Evolutionary conservation across 2,113 vertebrate species (phyloP).

Genomic region (Lagopus muta): DNA sequence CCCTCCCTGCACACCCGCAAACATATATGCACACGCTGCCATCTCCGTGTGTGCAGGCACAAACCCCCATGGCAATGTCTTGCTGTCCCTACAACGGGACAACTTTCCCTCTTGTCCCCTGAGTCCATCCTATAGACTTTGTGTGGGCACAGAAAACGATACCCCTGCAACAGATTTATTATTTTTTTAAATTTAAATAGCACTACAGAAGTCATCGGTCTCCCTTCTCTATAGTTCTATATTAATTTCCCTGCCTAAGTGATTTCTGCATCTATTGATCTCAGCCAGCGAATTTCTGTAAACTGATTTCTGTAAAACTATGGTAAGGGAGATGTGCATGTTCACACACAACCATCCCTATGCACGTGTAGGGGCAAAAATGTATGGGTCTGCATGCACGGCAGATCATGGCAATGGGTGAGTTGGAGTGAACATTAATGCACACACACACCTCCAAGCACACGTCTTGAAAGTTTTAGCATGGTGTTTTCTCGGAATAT

Average conservation of each 20-base stretch:
- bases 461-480: not conserved
- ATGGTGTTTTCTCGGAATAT: not conserved
- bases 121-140: not conserved
- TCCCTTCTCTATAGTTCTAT: not conserved
- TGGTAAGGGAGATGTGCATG: not conserved
- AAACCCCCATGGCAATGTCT: not conserved
- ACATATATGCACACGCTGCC: not conserved
- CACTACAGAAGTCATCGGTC: not conserved
- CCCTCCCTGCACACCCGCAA: not conserved
- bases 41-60: not conserved
- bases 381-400: not conserved
- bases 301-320: not conserved
- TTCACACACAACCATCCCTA: not conserved
- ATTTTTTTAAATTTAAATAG: not conserved
- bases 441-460: not conserved
- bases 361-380: not conserved
- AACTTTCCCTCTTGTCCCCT: not conserved
- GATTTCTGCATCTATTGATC: not conserved
- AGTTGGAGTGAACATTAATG: not conserved
- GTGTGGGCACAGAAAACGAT: not conserved
- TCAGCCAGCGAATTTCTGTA: not conserved
- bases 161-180: not conserved
- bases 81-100: not conserved
- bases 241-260: not conserved
- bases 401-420: not conserved